phyloP scores from a whole-genome alignment of 2,797 vertebrate species.

The Pteronotus mesoamericanus region DNA sequence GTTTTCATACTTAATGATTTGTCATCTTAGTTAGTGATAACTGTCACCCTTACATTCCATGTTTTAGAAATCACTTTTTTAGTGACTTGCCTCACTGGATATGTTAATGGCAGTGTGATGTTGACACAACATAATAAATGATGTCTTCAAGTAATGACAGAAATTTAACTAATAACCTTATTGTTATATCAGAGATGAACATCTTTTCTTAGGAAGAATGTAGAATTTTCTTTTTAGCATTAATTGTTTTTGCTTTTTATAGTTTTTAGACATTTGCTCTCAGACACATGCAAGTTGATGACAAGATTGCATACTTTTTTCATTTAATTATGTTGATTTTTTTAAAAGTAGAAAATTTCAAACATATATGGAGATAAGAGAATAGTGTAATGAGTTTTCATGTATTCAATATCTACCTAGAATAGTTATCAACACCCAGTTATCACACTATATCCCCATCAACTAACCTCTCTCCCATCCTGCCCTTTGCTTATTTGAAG shows the following conservation, averaged over 20 bases:
- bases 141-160: neutral
- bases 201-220: neutral
- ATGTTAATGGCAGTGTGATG: neutral
- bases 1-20: constrained; percentile 30
- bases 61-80: constrained; percentile 25
- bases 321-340: constrained; percentile 10
- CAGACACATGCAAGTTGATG: neutral
- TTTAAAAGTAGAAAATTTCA: neutral
- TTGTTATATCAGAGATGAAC: neutral
- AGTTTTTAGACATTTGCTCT: neutral
- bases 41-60: neutral
- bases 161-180: constrained; percentile 26
- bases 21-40: neutral
- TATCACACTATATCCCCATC: neutral
- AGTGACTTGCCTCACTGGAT: neutral
- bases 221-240: constrained; percentile 22
- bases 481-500: neutral
- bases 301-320: neutral
- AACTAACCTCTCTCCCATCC: neutral
- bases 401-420: neutral
- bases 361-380: neutral
- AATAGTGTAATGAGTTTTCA: neutral
- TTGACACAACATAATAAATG: neutral
- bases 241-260: neutral
- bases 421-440: neutral